Evolutionary conservation across 2,113 vertebrate species (phyloP), one percentile per base, ranked within the genome.

Genomic region (Calidris pugnax): DNA sequence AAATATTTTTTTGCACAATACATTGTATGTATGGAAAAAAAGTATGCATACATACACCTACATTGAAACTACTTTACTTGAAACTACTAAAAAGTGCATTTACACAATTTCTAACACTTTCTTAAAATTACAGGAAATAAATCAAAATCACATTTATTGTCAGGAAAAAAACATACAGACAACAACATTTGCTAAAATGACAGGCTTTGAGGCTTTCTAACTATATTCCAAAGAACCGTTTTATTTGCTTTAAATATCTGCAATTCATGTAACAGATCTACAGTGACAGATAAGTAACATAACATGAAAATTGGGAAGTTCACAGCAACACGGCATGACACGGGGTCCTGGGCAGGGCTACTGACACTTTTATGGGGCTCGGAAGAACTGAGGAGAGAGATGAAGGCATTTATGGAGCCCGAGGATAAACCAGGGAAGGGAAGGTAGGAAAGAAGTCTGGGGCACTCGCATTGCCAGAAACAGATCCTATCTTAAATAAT

Each of bases 1-100:
- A 93, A 96, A 69, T 86, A 85, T 62, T 95, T 91, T 69, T 95
- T 92, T 75, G 33, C 39, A 92, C 53, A 60, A 82, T 89, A 35
- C 85, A 10, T 15, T 74, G 62, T 75, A 82, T 32, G 60, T 78
- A 76, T 47, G 85, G 32, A 48, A 67, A 59, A 64, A 63, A 88
- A 63, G 32, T 19, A 74, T 1, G 3, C 75, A 77, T 60, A 92
- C 68, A 77, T 80, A 93, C 37, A 68, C 13, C 75, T 71, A 90
- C 67, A 55, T 1, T 63, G 57, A 63, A 77, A 89, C 24, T 71
- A 51, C 39, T 69, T 68, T 41, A 73, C 11, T 28, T 53, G 10
- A 75, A 81, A 79, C 19, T 76, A 89, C 39, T 48, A 47, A 50
- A 35, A 88, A 56, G 12, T 30, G 5, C 2, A 9, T 74, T 78